These are phyloP conservation scores for Ips typographus DNA, from an alignment of 1,140 invertebrate species.

Conservation along the genomic window DNA sequence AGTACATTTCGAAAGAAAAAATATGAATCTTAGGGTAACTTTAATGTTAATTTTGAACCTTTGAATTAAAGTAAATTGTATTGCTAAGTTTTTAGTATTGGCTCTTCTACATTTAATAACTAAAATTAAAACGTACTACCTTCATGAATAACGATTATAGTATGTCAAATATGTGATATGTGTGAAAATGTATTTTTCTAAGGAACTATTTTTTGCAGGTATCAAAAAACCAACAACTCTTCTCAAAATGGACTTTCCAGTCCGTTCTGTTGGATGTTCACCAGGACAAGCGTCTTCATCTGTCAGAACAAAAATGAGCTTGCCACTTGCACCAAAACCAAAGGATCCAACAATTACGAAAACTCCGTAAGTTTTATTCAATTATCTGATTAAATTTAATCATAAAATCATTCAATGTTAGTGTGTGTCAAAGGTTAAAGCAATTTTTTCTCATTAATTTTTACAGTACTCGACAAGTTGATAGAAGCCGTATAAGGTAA, in stretches of 20 bases:
- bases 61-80: too few relatives aligned
- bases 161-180: too few relatives aligned
- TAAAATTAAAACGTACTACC: too few relatives aligned
- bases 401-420: too few relatives aligned
- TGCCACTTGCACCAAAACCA: slow-evolving; percentile 42
- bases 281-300: slow-evolving; percentile 29
- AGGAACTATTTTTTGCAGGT: slow-evolving; percentile 1
- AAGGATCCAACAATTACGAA: slow-evolving; percentile 42
- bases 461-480: slow-evolving; percentile 41
- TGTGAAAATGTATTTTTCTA: too few relatives aligned
- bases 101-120: too few relatives aligned
- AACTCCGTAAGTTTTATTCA: slow-evolving; percentile 39
- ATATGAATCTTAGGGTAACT: too few relatives aligned
- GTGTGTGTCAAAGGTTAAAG: not conserved
- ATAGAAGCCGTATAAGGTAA: slow-evolving; percentile 43
- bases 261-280: not conserved
- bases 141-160: too few relatives aligned
- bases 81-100: too few relatives aligned
- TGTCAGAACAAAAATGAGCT: slow-evolving; percentile 45
- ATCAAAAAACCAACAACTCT: slow-evolving; percentile 25
- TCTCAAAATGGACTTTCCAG: slow-evolving; percentile 42
- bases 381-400: not conserved
- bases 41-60: too few relatives aligned
- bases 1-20: too few relatives aligned
- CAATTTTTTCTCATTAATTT: slow-evolving; percentile 14